Evolutionary conservation across 2,888 invertebrate species (phyloP), one percentile per base, ranked within the genome.

Genomic region (Drosophila anceps): DNA sequence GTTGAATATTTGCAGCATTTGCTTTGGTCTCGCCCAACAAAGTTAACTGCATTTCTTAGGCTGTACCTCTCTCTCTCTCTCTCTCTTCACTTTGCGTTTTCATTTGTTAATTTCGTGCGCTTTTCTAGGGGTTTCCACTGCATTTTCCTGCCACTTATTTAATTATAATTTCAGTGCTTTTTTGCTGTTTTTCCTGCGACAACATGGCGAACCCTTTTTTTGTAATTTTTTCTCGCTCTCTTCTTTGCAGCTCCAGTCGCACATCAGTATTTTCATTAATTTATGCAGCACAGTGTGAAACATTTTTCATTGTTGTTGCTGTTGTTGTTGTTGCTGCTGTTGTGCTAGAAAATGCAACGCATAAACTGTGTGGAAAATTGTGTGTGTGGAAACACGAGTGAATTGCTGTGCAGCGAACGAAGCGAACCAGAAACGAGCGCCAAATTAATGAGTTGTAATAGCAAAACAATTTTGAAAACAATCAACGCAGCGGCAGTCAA

Each of bases 231-330:
- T 15, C 1, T 46, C 27, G 15, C 15, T 24, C n/a, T 13, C 4
- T 27, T 8, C 46, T 15, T 15, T 27, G n/a, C 24, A 15, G 44
- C 44, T 41, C 29, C 10, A 58, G 35, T 53, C 39, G 29, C 62
- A 44, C 53, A 61, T 69, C 29, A 69, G 72, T 50, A 70, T 75
- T 88, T 71, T 58, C 58, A 76, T 84, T 88, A 85, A 88, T 84
- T 81, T 86, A 86, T 88, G 88, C 80, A 81, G 83, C 90, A 79
- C 90, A 90, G 90, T 90, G 59, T 91, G 90, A 82, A 79, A 67
- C 84, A 81, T 76, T 81, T 81, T 75, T 68, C 44, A 63, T 55
- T 57, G 58, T 41, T 67, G 43, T 59, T 72, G 58, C 37, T 67
- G 43, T 59, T 72, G 43, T 35, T 60, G 33, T 57, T 72, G 43